A percentile compares a stretch with the other conserved stretches of the same genome.
Conservation (phyloP, 92 coral and sea anemone species). For the Epizoanthus ramosus region DNA sequence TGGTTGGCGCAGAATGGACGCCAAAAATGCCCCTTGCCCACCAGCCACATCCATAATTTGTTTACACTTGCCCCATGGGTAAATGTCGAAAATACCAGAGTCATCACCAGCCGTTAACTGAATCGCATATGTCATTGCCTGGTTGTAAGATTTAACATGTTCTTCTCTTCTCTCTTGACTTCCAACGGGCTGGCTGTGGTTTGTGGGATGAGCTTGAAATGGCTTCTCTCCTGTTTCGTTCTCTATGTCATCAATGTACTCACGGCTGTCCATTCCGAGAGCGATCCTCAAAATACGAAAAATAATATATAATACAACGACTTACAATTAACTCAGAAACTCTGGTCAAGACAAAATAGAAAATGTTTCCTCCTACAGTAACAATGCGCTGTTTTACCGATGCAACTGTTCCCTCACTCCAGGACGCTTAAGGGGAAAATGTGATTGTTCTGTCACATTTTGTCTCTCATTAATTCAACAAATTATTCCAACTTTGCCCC, state of each 20-base stretch:
- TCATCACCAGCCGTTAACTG: constrained; percentile 36
- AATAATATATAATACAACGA: too few relatives aligned
- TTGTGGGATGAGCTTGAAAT: not conserved
- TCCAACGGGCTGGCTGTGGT: constrained; percentile 30
- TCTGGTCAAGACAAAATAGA: too few relatives aligned
- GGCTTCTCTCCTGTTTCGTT: not conserved
- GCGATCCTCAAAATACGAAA: too few relatives aligned
- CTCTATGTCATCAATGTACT: constrained; percentile 16
- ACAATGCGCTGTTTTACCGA: too few relatives aligned
- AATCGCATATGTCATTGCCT: constrained; percentile 44
- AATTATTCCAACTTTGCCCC: too few relatives aligned
- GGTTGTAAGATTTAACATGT: constrained; percentile 49
- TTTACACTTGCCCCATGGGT: constrained; percentile 64
- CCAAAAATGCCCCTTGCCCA: constrained; percentile 56
- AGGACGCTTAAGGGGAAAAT: too few relatives aligned
- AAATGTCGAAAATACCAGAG: constrained; percentile 37
- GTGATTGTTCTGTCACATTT: too few relatives aligned
- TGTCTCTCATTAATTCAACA: too few relatives aligned
- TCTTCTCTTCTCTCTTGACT: constrained; percentile 53
- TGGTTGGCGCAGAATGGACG: constrained; percentile 56
- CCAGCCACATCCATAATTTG: constrained; percentile 67
- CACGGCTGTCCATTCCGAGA: not conserved
- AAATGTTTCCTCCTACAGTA: too few relatives aligned
- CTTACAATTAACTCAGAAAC: too few relatives aligned
- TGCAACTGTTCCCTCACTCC: too few relatives aligned